These are phyloP conservation scores for Chaetodon auriga DNA, from an alignment of 2,113 vertebrate genomes.

Conservation along the genomic window DNA sequence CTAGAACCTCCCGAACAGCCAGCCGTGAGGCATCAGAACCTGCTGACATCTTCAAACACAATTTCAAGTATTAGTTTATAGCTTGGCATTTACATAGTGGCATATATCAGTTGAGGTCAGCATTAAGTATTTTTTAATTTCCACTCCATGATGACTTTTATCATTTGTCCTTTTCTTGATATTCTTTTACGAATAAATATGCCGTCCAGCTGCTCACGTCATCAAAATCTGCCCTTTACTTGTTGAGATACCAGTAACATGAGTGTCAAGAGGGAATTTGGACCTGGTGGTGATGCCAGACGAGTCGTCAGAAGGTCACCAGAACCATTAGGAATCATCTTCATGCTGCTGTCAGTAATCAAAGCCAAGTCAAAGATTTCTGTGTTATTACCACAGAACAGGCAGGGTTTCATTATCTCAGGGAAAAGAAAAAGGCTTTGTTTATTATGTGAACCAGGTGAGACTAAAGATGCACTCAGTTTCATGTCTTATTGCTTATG, in stretches of 20 bases:
- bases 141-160: neutral
- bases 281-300: neutral
- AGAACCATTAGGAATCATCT: neutral
- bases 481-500: neutral
- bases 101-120: slow-evolving; percentile 5
- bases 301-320: neutral
- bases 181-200: neutral
- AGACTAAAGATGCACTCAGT: neutral
- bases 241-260: neutral
- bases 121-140: neutral
- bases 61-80: slow-evolving; percentile 29
- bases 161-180: neutral
- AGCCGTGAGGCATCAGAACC: neutral
- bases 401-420: neutral
- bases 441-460: neutral
- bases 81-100: slow-evolving; percentile 31
- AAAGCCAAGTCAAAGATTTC: neutral
- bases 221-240: neutral
- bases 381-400: neutral
- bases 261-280: neutral
- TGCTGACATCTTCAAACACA: slow-evolving; percentile 36
- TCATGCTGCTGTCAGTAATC: neutral
- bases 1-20: neutral
- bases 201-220: neutral
- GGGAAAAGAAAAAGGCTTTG: neutral